A percentile compares a stretch with the other conserved stretches of the same genome.
Conservation (phyloP, 2,797 vertebrate species). For the Enteromius mattozi region DNA sequence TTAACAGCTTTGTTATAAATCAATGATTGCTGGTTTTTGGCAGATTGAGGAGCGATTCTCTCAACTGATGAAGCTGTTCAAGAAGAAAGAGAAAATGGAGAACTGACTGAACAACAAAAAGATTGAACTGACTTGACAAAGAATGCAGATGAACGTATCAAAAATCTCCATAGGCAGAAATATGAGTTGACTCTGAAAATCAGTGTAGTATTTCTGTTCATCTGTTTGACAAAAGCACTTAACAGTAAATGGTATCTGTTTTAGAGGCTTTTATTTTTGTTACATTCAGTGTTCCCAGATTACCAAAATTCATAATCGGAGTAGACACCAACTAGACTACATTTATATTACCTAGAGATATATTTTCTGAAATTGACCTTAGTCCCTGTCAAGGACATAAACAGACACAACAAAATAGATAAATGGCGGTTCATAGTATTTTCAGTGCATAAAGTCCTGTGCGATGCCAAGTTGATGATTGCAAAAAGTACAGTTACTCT, state of each 20-base stretch:
- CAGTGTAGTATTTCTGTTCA: background rate
- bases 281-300: background rate
- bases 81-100: constrained; percentile 89
- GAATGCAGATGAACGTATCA: background rate
- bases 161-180: background rate
- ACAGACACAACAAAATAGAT: background rate
- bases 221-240: constrained; percentile 40
- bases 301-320: background rate
- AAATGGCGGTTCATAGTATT: background rate
- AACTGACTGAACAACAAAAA: constrained; percentile 39
- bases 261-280: background rate
- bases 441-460: background rate
- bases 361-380: background rate
- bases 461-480: background rate
- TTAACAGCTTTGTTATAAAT: background rate
- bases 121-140: background rate
- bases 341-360: background rate
- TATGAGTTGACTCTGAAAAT: background rate
- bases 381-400: background rate
- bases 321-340: background rate
- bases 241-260: background rate
- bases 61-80: constrained; percentile 95
- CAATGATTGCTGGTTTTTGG: constrained; percentile 35
- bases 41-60: constrained; percentile 92
- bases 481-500: background rate